Base-by-base conservation (phyloP, 1,140 invertebrate genomes). In the Wasmannia auropunctata region DNA sequence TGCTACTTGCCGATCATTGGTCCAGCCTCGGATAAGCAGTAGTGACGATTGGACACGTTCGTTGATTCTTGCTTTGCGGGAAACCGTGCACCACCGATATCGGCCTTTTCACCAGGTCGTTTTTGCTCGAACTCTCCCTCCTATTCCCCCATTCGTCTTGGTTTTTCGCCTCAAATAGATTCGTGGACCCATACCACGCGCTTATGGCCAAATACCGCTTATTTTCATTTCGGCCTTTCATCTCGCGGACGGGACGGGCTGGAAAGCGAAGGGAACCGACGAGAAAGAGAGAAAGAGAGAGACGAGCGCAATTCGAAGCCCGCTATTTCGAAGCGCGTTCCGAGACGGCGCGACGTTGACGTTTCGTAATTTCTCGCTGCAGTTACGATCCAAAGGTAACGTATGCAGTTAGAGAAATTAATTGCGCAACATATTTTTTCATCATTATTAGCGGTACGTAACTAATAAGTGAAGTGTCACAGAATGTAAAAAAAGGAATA, bases 1-100 rank as follows among this genome's bases (percentile, higher is more conserved):
- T 94, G 91, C 94, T 81, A 95, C 94, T 95, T 95, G 94, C 75
- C 89, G 88, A 88, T 91, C 90, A 95, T 95, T 95, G 95, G 94
- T 93, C 87, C 87, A 93, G 79, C 67, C 87, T 79, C 84, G 79
- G 65, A 69, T 89, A 85, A 16, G 72, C 60, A 80, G 69, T 43
- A 56, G 65, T 25, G 37, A 83, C 46, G 19, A 54, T 56, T 60
- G 58, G 79, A 84, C 4, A 37, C 76, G 54, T 69, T 67, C 60
- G 28, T 65, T 8, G n/a, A 79, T 19, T 46, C 40, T 31, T 34
- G 16, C 2, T 56, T 22, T 10, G 16, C 10, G 16, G 14, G 5
- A 40, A 51, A 25, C 19, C 11, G 2, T 6, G 25, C 25, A 37
- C 14, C 25, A 19, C 2, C 31, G n/a, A 11, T 28, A 54, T 72